Evolutionary conservation across 2,888 invertebrate genomes (phyloP).

Genomic region (Nephrotoma appendiculata): DNA sequence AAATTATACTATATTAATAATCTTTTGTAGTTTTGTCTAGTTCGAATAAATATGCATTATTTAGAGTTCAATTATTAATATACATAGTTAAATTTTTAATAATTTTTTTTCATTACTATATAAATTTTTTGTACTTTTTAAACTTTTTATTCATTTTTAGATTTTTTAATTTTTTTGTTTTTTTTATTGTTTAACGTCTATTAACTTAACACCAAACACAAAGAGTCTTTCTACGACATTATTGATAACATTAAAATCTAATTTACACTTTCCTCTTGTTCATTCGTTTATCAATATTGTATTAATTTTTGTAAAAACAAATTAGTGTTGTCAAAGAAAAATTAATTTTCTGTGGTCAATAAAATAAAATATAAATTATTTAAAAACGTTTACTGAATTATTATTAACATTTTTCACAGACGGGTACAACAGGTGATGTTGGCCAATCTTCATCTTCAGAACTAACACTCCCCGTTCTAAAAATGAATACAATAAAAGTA

Average conservation of each 20-base stretch:
- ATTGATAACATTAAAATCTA: background rate
- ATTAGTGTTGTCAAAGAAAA: background rate
- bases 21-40: background rate
- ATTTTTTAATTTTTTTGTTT: background rate
- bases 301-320: background rate
- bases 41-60: background rate
- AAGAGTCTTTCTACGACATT: background rate
- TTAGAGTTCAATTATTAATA: background rate
- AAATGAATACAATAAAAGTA: constrained; percentile 13
- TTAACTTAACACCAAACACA: background rate
- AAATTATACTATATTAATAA: background rate
- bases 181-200: background rate
- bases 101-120: background rate
- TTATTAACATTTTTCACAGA: constrained; percentile 32
- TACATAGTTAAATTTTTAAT: background rate
- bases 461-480: constrained; percentile 46
- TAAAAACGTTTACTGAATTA: background rate
- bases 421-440: constrained; percentile 45
- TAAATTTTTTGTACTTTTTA: background rate
- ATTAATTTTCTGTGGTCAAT: background rate
- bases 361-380: background rate
- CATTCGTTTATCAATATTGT: background rate
- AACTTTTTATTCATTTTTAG: background rate
- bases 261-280: background rate
- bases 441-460: constrained; percentile 46